Evolutionary conservation across 35 echinoderm and acorn worm genomes (phyloP), one percentile per base, ranked within the genome.

Genomic region (Heliocidaris erythrogramma): DNA sequence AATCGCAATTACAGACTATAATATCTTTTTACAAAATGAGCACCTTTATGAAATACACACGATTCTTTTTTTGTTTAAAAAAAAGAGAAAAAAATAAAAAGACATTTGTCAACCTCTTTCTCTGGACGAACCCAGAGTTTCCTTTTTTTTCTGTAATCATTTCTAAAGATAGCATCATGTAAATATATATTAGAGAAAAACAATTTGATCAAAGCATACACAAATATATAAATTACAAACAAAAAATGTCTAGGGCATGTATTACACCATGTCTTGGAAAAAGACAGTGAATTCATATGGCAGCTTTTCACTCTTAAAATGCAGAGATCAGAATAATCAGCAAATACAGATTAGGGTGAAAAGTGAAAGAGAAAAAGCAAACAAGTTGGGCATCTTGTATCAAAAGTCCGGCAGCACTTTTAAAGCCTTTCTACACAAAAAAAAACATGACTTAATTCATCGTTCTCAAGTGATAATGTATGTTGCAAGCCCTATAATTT

Each of bases 41-140:
- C 87, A 89, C 87, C 87, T 89, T 78, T 89, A 48, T 89, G 87
- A 89, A 89, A 89, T 89, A 89, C 87, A 89, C 87, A 89, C 87
- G 32, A 89, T 89, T 89, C 87, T 89, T 89, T 89, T 89, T 89
- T 89, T 89, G 31, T 12, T 89, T 89, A 89, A 47, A 89, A 89
- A 71, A 89, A 89, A 89, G 47, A 89, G 87, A 89, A 48, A 89
- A 88, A 89, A 89, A 89, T 31, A n/a, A 47, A 89, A 89, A 47
- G 31, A 89, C 87, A 27, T 42, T 48, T 48, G 47, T 89, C 87
- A 89, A 89, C 87, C 87, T 89, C 87, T 89, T 89, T 7, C 47
- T 89, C 47, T 89, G 12, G 87, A 7, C 5, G 30, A 89, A 42
- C 87, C 31, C 7, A 89, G 47, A 89, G 31, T 89, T 17, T 84